Evolutionary conservation across 2,113 vertebrate genomes (phyloP), one percentile per base, ranked within the genome.

Genomic region (Apteryx mantelli): DNA sequence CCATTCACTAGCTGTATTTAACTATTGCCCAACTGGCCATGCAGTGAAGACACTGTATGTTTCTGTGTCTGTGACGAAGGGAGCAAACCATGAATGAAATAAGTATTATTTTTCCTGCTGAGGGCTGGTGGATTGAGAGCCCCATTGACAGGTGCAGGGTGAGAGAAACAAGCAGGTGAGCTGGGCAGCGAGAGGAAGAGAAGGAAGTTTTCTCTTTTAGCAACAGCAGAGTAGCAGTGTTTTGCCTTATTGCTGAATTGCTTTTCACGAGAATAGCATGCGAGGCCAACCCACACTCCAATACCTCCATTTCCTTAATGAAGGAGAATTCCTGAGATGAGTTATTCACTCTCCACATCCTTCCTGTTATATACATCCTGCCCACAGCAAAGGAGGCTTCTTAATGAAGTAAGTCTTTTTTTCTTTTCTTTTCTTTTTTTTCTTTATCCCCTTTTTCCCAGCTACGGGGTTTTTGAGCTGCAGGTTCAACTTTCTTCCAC

Each of bases 331-430:
- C 93, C 95, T 97, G 93, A 93, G 89, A 97, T 63, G 91, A 95
- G 94, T 92, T 76, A 87, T 76, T 76, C 52, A 79, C 75, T 79
- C 83, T 96, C 95, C 91, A 96, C 94, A 98, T 98, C 97, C 97
- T 98, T 97, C 97, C 98, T 97, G 95, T 96, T 97, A 84, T 91
- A 86, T 81, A 91, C 93, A 96, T 96, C 97, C 98, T 97, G 98
- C 86, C 93, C 22, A 0, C 94, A 97, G 95, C 60, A 71, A 91
- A 93, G 82, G 44, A 96, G 93, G 38, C 25, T 96, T 90, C 81
- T 97, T 94, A 93, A 92, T 94, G 53, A 91, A 96, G 79, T 20
- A 89, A 89, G 36, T 34, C 9, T 28, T 56, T 77, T 90, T 24
- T 81, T 9, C 4, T 82, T 75, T 32, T 71, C 19, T 28, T 81